A percentile compares a stretch with the other conserved stretches of the same genome.
Conservation (phyloP, 2,888 invertebrate genomes). For the Euphydryas editha region DNA sequence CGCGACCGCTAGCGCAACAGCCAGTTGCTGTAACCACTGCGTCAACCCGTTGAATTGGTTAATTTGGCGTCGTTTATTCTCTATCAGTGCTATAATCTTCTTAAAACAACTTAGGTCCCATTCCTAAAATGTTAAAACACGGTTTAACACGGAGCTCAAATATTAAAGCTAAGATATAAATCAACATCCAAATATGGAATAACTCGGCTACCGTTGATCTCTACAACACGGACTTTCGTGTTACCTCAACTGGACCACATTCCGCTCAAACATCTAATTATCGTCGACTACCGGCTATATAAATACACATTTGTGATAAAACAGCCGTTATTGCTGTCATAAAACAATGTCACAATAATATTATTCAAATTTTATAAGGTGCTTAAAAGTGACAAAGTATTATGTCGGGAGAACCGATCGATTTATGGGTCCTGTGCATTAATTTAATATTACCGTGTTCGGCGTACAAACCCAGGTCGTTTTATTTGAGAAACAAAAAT, state of each 20-base stretch:
- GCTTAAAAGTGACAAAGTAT: conserved; percentile 68
- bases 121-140: conserved; percentile 8
- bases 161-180: conserved; percentile 35
- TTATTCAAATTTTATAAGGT: conserved; percentile 43
- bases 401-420: conserved; percentile 56
- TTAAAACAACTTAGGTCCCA: conserved; percentile 11
- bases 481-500: conserved; percentile 36
- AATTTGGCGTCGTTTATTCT: not conserved
- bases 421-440: conserved; percentile 69
- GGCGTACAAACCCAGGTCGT: conserved; percentile 65
- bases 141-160: conserved; percentile 27
- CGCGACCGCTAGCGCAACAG: too few species aligned
- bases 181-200: conserved; percentile 38
- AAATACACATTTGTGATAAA: conserved; percentile 34
- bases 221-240: conserved; percentile 32
- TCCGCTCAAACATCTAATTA: conserved; percentile 38
- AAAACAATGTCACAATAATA: conserved; percentile 46
- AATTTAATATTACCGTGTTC: conserved; percentile 70
- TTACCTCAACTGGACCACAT: conserved; percentile 32
- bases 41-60: too few species aligned
- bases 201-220: conserved; percentile 38
- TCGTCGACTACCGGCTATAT: conserved; percentile 36
- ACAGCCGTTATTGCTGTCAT: conserved; percentile 43
- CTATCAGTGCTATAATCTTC: not conserved
- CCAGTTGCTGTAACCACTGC: too few species aligned